Evolutionary conservation across 1,140 invertebrate species (phyloP), one percentile per base, ranked within the genome.

Genomic region (Drosophila erecta): DNA sequence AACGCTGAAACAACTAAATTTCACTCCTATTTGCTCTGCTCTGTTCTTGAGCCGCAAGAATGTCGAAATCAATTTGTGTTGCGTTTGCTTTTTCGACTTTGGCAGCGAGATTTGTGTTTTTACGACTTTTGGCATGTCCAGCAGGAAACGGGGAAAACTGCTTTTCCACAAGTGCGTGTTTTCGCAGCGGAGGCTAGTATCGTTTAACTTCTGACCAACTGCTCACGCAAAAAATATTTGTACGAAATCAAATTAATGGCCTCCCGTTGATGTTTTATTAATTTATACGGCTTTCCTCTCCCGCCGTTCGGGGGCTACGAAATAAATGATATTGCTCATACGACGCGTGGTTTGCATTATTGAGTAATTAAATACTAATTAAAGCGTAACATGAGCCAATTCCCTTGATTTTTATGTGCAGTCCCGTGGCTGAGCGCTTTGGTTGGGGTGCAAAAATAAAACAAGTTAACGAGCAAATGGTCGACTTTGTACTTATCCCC

Each of bases 341-440:
- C 85, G 84, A 74, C 76, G 85, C 67, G 79, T 89, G 79, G 59
- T 69, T 79, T 84, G 79, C 80, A 84, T 89, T 84, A 89, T 89
- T 89, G 76, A 89, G 80, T 84, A 89, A 89, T 89, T 89, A 89
- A 89, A 89, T 89, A 84, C 84, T 84, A 89, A 89, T 89, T 89
- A 89, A 89, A 84, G 84, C 76, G 84, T 77, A 84, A 89, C 76
- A 74, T 77, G 79, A 89, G 76, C 79, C 76, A 75, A 75, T 75
- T 65, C 60, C 53, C 59, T 27, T 41, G 72, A 75, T 65, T 76
- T 75, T 75, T 47, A 75, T 74, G 47, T 10, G 27, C 51, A 51
- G 46, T 59, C 35, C 49, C 37, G 22, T 12, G 33, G 50, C 15
- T 14, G 61, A 56, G 27, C 40, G 27, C 22, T 56, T 50, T 12